Evolutionary conservation across 2,113 vertebrate species (phyloP), one percentile per base, ranked within the genome.

Genomic region (Phyllostomus hastatus): DNA sequence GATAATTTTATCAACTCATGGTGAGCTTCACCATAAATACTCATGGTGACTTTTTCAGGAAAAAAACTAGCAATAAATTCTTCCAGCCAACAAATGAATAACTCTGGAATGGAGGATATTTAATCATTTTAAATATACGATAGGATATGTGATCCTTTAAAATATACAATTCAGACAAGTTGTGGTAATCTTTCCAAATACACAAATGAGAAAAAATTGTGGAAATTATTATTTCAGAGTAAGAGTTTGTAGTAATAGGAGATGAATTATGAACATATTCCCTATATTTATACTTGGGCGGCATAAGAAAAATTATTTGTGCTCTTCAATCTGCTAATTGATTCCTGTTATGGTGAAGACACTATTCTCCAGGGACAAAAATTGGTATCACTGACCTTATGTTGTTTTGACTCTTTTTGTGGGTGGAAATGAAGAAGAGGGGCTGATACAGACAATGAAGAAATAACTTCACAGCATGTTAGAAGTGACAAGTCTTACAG

Each of bases 361-460:
- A 8, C 41, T 41, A 10, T 79, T 73, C 22, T 48, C 48, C 33
- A 12, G 2, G 28, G 38, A 80, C 43, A 67, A 19, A 50, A 81
- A 31, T 2, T 19, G 22, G 2, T 59, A 12, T 33, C 12, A 54
- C 4, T 61, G 26, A 64, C 15, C 2, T 78, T 22, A 70, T 1
- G 10, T 20, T 48, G 33, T n/a, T 88, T 80, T 88, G 33, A 11
- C 11, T 75, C 22, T 33, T 17, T 31, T 75, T 59, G 19, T 67
- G 26, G 14, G 12, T 26, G 19, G 17, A 8, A 0, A 1, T 2
- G 15, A 1, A 26, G 20, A 33, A 43, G 38, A 38, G 70, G 22
- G 38, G 12, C 9, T 54, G n/a, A 59, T n/a, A 69, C 81, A 91
- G 38, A 31, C 48, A 82, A 43, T 10, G 38, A 75, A 67, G n/a